phyloP scores from a whole-genome alignment of 2,888 invertebrate genomes.

The Notocelia uddmanniana region DNA sequence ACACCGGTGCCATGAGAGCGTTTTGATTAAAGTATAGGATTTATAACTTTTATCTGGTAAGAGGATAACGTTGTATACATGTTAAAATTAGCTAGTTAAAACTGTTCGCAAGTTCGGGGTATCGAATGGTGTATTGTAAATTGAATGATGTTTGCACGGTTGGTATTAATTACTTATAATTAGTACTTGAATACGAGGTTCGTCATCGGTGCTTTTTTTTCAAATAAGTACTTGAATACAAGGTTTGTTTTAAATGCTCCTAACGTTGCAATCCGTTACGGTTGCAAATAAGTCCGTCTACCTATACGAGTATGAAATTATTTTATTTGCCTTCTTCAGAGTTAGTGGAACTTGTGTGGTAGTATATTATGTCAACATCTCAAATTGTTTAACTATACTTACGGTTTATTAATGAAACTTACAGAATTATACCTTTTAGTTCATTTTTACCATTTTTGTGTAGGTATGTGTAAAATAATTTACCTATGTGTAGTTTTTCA shows the following conservation, averaged over 20 bases:
- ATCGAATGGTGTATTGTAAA: no score
- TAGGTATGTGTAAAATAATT: neutral
- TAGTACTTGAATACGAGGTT: no score
- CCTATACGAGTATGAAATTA: neutral
- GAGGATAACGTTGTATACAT: neutral
- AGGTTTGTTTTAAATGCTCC: no score
- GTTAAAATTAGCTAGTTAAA: no score
- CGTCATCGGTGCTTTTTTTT: no score
- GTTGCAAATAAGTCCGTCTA: no score
- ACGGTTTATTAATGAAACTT: neutral
- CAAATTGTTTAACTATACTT: neutral
- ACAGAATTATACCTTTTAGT: neutral
- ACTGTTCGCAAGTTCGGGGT: no score
- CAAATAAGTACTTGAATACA: no score
- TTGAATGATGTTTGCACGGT: no score
- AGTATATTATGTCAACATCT: neutral
- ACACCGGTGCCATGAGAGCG: constrained; percentile 62
- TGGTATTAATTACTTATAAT: no score
- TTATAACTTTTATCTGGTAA: constrained; percentile 34
- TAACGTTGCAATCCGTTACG: no score
- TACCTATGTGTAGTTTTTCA: neutral
- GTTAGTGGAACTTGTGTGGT: no score
- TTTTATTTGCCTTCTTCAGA: neutral
- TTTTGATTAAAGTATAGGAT: constrained; percentile 48
- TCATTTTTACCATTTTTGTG: neutral